Conservation (phyloP, 92 coral and sea anemone genomes). For the Metridium senile region DNA sequence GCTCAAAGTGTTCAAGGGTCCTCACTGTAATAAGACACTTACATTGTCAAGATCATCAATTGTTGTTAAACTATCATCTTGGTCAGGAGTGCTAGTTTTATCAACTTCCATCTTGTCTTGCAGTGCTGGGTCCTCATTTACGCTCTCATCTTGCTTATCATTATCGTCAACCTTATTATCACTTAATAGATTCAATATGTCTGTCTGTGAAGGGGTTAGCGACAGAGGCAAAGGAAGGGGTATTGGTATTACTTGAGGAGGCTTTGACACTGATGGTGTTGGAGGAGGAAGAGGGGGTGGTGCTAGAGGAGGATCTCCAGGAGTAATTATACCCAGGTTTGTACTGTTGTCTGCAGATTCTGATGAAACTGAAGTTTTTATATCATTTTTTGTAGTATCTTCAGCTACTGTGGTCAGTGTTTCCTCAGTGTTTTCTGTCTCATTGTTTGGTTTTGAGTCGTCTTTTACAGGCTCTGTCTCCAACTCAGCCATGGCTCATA, state of each 20-base stretch:
- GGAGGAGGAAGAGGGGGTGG: background rate
- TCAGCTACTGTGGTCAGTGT: background rate
- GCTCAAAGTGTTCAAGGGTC: too few relatives aligned
- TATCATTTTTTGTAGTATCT: background rate
- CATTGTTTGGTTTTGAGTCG: background rate
- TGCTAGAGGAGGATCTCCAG: background rate
- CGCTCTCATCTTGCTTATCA: background rate
- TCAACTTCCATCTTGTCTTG: slow-evolving; percentile 26
- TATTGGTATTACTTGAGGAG: background rate
- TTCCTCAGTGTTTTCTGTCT: slow-evolving; percentile 1
- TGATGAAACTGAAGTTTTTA: background rate
- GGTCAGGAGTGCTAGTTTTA: slow-evolving; percentile 17
- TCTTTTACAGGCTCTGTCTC: slow-evolving; percentile 4
- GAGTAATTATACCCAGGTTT: background rate
- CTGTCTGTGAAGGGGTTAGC: background rate
- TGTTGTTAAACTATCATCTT: slow-evolving; percentile 34
- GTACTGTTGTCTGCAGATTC: background rate
- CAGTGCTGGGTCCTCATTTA: background rate
- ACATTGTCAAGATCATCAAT: slow-evolving; percentile 40
- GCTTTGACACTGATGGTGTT: background rate
- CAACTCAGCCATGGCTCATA: background rate
- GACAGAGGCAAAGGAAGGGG: background rate
- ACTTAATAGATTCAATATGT: background rate
- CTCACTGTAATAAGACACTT: too few relatives aligned
- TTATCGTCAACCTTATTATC: background rate